A percentile compares a stretch with the other conserved stretches of the same genome.
Conservation (phyloP, 2,797 vertebrate genomes). For the Gila robusta region DNA sequence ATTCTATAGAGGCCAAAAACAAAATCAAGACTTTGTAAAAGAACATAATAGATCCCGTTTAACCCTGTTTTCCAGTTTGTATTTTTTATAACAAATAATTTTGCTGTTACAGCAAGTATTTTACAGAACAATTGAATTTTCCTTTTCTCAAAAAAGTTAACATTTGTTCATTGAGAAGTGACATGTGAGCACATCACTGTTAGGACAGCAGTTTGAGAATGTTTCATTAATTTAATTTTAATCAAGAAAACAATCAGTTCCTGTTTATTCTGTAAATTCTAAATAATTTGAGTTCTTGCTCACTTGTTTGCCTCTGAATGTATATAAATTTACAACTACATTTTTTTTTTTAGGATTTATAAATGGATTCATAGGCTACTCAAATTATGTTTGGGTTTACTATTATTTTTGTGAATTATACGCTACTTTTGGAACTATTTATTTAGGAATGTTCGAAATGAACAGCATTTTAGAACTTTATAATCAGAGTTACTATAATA, state of each 20-base stretch:
- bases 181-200: background rate
- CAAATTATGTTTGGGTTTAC: background rate
- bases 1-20: background rate
- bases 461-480: background rate
- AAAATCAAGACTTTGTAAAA: background rate
- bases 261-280: background rate
- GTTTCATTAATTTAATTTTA: background rate
- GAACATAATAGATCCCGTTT: background rate
- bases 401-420: background rate
- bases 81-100: too few relatives aligned
- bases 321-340: too few relatives aligned
- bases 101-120: background rate
- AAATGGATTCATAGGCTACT: background rate
- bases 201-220: background rate
- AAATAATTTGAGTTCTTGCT: background rate
- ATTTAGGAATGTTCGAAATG: background rate
- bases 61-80: background rate
- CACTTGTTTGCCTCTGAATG: background rate
- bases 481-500: background rate
- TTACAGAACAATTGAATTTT: background rate
- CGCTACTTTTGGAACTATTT: background rate
- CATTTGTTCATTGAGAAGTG: background rate
- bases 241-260: background rate
- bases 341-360: background rate
- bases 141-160: too few relatives aligned